Percentiles rank a stretch among this genome's conserved stretches.
Evolutionary conservation across 2,888 invertebrate genomes (phyloP).

Genomic region (Petrophora chlorosata): DNA sequence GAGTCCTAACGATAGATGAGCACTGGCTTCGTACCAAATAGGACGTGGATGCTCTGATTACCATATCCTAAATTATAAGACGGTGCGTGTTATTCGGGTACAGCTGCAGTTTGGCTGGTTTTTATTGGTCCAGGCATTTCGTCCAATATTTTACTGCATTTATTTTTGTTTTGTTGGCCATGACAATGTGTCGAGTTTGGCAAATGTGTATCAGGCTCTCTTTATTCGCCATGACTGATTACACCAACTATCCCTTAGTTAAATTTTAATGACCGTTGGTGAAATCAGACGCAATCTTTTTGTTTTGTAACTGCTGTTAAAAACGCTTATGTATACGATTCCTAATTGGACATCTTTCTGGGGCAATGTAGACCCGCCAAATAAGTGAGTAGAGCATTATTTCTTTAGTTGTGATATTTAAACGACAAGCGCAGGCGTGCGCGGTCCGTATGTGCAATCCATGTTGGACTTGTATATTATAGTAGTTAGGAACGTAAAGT

Average conservation of each 20-base stretch:
- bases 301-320: background rate
- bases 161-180: background rate
- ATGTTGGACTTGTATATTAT: constrained; percentile 68
- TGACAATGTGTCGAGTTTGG: background rate
- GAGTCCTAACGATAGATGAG: constrained; percentile 20
- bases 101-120: constrained; percentile 46
- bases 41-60: constrained; percentile 63
- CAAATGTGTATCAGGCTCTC: no score
- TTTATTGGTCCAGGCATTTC: constrained; percentile 8
- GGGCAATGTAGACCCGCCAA: constrained; percentile 12
- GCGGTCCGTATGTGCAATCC: constrained; percentile 69
- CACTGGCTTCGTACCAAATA: constrained; percentile 33
- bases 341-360: background rate
- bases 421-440: constrained; percentile 51
- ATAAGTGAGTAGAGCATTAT: constrained; percentile 62
- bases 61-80: constrained; percentile 76
- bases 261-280: background rate
- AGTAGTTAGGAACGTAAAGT: constrained; percentile 79
- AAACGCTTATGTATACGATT: constrained; percentile 23
- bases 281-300: background rate
- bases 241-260: no score
- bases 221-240: no score
- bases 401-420: constrained; percentile 78
- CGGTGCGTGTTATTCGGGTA: constrained; percentile 60
- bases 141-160: background rate